Evolutionary conservation across 2,113 vertebrate species (phyloP).

Genomic region (Saimiri boliviensis): DNA sequence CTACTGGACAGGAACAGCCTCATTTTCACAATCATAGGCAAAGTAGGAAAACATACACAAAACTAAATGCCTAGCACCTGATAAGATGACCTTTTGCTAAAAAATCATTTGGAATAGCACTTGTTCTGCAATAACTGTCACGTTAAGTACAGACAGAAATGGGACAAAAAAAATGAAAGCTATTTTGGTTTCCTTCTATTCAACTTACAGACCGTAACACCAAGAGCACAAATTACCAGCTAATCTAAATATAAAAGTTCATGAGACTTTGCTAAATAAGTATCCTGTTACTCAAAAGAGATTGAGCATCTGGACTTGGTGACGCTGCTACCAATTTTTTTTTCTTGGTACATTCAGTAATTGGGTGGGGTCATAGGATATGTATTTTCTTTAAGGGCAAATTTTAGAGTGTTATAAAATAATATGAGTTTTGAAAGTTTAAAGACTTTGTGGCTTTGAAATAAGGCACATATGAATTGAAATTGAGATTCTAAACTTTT

Average conservation of each 20-base stretch:
- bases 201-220: background rate
- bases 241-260: background rate
- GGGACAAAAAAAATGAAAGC: background rate
- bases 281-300: background rate
- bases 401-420: background rate
- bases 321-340: background rate
- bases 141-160: background rate
- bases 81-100: background rate
- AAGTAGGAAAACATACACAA: background rate
- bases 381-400: background rate
- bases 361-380: background rate
- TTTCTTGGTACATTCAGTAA: background rate
- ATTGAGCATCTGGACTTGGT: background rate
- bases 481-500: background rate
- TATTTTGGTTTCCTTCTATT: conserved; percentile 26
- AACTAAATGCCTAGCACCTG: background rate
- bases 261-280: background rate
- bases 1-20: background rate
- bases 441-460: background rate
- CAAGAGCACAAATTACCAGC: background rate
- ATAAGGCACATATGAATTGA: background rate
- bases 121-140: background rate
- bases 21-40: background rate
- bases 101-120: background rate
- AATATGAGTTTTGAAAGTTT: background rate